Evolutionary conservation across 2,113 vertebrate genomes (phyloP).

Genomic region (Oreotrochilus melanogaster): DNA sequence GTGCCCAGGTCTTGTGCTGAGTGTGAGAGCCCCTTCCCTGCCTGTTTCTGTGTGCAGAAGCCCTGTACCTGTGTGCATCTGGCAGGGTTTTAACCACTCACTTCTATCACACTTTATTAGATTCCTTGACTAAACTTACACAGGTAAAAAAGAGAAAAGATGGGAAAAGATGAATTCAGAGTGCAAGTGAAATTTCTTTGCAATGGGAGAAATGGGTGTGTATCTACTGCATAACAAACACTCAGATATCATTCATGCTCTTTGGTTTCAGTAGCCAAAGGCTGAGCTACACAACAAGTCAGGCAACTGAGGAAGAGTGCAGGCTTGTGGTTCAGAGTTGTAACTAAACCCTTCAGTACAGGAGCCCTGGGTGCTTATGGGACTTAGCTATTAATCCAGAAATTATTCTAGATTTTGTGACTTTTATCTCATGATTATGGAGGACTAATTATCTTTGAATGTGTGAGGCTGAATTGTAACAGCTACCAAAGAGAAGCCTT

Average conservation of each 20-base stretch:
- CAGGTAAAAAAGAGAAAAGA: background rate
- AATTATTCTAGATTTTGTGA: background rate
- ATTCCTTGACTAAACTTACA: background rate
- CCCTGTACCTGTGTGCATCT: background rate
- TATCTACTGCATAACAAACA: background rate
- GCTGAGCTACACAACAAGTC: background rate
- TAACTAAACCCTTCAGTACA: background rate
- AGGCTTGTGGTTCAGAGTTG: background rate
- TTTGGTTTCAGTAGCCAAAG: background rate
- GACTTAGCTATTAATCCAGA: background rate
- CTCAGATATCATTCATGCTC: background rate
- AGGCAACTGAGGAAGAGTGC: background rate
- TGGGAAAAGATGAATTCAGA: background rate
- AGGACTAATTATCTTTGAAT: background rate
- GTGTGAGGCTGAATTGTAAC: background rate
- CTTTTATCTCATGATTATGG: background rate
- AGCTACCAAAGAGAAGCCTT: conserved; percentile 4
- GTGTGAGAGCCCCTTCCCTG: background rate
- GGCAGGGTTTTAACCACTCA: background rate
- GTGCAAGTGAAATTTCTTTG: background rate
- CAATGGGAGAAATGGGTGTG: background rate
- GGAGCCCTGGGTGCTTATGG: background rate
- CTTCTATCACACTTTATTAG: background rate
- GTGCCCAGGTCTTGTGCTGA: background rate
- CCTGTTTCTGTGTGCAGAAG: background rate